Base-by-base conservation (phyloP, 2,113 vertebrate species). In the Platichthys flesus region DNA sequence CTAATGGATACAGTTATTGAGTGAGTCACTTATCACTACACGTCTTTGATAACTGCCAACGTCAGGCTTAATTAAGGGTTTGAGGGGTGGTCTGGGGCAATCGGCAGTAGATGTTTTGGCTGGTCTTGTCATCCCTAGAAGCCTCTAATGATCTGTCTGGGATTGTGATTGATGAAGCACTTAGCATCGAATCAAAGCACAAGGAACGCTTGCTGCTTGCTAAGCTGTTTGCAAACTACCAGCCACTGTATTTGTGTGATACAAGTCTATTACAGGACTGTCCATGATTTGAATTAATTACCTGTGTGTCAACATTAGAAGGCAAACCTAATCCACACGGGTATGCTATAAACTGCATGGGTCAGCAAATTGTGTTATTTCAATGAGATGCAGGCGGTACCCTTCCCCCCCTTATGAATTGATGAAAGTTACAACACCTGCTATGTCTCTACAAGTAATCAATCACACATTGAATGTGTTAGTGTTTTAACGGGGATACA, bases 141-240 rank as follows among this genome's bases (percentile, higher is more conserved):
- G 82, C 78, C 81, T 87, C 85, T 91, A 93, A 92, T 91, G 88
- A 90, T 92, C 85, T 84, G 87, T 87, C 91, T 87, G 77, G 56
- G 82, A 90, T 82, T 78, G 89, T 92, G 89, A 93, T 91, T 91
- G 92, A 93, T 93, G 90, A 88, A 91, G 87, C 88, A 91, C 88
- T 93, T 91, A 91, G 85, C 85, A 60, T 76, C 6, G 68, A 90
- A 91, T 90, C 85, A 90, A 90, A 90, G 87, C 84, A 55, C 62
- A 9, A 79, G 78, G 63, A 84, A 87, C 62, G 67, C 80, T 79
- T n/a, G 54, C 71, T 72, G 85, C 89, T 83, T 90, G 85, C 88
- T 89, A 88, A 90, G 83, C 88, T 85, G 82, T 86, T 90, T 86
- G 86, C 85, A 83, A 89, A 87, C 86, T 70, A 82, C 69, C 88